Conservation (phyloP, 2,888 invertebrate species). For the Dryocosmus kuriphilus region DNA sequence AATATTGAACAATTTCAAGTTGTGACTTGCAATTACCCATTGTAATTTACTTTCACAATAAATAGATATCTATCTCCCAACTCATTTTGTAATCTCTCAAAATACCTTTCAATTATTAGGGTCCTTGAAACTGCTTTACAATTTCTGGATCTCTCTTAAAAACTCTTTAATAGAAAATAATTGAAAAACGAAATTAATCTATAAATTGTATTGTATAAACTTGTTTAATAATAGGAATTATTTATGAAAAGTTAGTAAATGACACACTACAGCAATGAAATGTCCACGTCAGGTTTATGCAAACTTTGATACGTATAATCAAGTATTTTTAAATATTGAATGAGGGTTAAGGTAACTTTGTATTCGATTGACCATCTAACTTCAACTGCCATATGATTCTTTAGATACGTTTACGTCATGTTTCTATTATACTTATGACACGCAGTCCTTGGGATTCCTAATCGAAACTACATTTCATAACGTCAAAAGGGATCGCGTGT, state of each 20-base stretch:
- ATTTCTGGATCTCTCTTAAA: no score
- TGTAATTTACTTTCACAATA: no score
- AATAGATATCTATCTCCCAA: no score
- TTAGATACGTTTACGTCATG: conserved; percentile 29
- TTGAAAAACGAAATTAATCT: no score
- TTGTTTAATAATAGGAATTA: neutral
- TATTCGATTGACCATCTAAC: conserved; percentile 56
- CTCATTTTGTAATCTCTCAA: no score
- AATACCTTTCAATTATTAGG: no score
- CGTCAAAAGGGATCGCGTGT: conserved; percentile 1
- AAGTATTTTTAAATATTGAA: conserved; percentile 63
- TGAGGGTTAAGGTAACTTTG: conserved; percentile 42
- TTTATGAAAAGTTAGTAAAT: neutral
- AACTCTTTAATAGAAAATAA: no score
- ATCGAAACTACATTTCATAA: conserved; percentile 33
- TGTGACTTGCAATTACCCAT: no score
- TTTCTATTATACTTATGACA: conserved; percentile 45
- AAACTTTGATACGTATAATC: conserved; percentile 55
- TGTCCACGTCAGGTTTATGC: conserved; percentile 57
- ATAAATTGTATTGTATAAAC: no score
- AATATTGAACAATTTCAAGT: no score
- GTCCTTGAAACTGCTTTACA: no score
- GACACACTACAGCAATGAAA: conserved; percentile 48
- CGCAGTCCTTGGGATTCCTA: conserved; percentile 54
- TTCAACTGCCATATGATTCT: conserved; percentile 31